Conservation (phyloP, 2,113 vertebrate species). For the Lycocorax pyrrhopterus region DNA sequence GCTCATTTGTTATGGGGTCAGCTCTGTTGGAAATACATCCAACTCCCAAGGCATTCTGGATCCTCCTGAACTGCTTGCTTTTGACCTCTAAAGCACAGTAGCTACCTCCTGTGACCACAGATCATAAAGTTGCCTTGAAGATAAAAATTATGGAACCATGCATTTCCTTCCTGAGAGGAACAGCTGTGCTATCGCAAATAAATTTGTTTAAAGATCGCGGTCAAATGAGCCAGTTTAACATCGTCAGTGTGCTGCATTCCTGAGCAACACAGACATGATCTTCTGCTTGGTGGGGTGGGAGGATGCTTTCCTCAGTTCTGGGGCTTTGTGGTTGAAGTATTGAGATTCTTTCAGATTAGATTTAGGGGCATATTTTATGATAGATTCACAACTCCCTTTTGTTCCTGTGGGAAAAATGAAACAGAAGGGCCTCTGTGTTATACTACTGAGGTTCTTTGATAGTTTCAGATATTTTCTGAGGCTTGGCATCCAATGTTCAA, state of each 20-base stretch:
- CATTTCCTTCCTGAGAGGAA: conserved; percentile 16
- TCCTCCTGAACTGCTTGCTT: not conserved
- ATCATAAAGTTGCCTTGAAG: conserved; percentile 47
- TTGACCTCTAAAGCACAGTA: conserved; percentile 42
- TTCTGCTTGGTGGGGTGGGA: not conserved
- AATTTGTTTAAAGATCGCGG: conserved; percentile 30
- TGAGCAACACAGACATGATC: not conserved
- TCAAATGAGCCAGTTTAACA: conserved; percentile 42
- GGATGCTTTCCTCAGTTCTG: not conserved
- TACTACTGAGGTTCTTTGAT: not conserved
- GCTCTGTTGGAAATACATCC: not conserved
- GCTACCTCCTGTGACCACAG: conserved; percentile 36
- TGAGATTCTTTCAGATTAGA: conserved; percentile 22
- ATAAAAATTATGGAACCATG: conserved; percentile 37
- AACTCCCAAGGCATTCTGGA: not conserved
- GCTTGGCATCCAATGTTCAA: not conserved
- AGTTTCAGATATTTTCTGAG: conserved; percentile 19
- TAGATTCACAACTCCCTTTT: conserved; percentile 10
- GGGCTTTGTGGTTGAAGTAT: not conserved
- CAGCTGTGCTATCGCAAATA: conserved; percentile 26
- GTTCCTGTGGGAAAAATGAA: conserved; percentile 22
- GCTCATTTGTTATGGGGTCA: not conserved
- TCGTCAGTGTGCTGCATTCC: conserved; percentile 11
- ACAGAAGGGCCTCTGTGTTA: not conserved
- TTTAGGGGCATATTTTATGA: conserved; percentile 18